Base-by-base conservation (phyloP, 2,113 vertebrate species). In the Lonchura striata region DNA sequence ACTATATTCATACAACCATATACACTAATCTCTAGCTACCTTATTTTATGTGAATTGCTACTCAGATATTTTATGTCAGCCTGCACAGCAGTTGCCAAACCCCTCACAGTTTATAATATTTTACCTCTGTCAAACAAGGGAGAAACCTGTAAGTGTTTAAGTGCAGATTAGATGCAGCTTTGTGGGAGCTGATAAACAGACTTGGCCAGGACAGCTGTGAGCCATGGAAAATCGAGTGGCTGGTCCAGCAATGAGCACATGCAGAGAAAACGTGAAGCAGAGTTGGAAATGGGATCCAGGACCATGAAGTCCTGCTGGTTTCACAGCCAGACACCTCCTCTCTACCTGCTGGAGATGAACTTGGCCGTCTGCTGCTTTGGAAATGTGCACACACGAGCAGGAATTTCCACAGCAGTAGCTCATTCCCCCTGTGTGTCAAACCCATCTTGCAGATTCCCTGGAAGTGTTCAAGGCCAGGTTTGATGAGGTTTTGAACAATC, bases 91-190 rank as follows among this genome's bases (percentile, higher is more conserved):
- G 54, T 64, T 91, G 90, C 94, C 85, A 94, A 88, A 54, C 17
- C 24, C 35, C 75, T 94, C 0, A 0, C 42, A 59, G 66, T 79
- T 69, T 0, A 0, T 70, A 54, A 52, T 72, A 83, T 91, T 91
- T 95, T 85, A 94, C 92, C 60, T 82, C 66, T 92, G 93, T 91
- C 71, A 78, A 92, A 72, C 50, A 70, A 76, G 3, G 6, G 50
- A 80, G 68, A 82, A 94, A 88, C 35, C 86, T 93, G 54, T 10
- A 54, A 93, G 68, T 70, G 20, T 92, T 94, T 74, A 86, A 77
- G 71, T 0, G 5, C 35, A 69, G 74, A 90, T 92, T 44, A 88
- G 79, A 83, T 46, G 54, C 42, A 63, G 82, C 75, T 90, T 92
- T 57, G 46, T 88, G 39, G 90, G 68, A 76, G 50, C 21, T 65